phyloP scores from a whole-genome alignment of 92 coral and sea anemone species.

The Hydrozoanthus gracilis region DNA sequence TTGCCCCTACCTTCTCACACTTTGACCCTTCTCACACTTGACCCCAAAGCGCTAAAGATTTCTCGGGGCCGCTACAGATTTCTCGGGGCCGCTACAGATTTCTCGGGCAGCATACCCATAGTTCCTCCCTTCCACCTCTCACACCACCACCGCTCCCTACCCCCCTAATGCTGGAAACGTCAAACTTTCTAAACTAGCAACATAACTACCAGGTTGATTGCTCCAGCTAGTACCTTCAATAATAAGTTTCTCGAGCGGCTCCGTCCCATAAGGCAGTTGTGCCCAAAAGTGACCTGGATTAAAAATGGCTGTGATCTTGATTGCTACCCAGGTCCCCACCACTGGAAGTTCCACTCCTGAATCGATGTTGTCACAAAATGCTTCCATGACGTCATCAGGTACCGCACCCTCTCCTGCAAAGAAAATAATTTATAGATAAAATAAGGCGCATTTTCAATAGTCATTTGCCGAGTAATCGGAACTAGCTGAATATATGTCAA shows the following conservation, averaged over 20 bases:
- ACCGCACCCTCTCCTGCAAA: slow-evolving; percentile 1
- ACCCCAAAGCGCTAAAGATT: no score
- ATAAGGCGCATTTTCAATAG: neutral
- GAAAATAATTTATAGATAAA: neutral
- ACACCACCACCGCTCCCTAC: neutral
- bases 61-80: no score
- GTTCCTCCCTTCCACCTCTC: neutral
- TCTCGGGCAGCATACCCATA: no score
- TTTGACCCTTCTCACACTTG: no score
- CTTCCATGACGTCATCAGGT: slow-evolving; percentile 65
- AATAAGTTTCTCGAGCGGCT: slow-evolving; percentile 82
- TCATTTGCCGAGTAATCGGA: neutral
- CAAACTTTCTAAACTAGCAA: neutral
- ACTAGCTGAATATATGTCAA: no score
- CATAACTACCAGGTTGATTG: neutral
- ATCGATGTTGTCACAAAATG: slow-evolving; percentile 82
- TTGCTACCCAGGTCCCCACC: slow-evolving; percentile 92
- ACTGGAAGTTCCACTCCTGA: slow-evolving; percentile 78
- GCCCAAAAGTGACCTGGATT: slow-evolving; percentile 99
- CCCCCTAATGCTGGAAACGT: neutral
- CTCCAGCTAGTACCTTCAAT: slow-evolving; percentile 68
- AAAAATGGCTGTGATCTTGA: slow-evolving; percentile 92
- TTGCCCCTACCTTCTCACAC: no score
- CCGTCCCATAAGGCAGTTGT: slow-evolving; percentile 94
- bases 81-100: no score